Evolutionary conservation across 2,888 invertebrate species (phyloP).

Genomic region (Phrixothrix hirtus): DNA sequence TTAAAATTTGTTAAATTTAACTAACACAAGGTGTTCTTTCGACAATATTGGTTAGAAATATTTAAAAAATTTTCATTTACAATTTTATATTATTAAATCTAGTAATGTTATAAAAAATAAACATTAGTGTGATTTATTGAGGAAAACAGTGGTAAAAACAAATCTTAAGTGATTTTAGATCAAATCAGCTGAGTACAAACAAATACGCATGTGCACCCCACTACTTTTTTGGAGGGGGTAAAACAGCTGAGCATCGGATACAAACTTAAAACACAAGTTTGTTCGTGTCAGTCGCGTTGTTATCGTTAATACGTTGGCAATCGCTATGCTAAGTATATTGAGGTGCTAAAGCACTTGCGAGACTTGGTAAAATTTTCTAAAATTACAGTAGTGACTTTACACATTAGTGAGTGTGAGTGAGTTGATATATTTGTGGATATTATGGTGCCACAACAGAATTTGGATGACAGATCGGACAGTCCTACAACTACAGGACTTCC

Average conservation of each 20-base stretch:
- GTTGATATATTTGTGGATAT: slow-evolving; percentile 42
- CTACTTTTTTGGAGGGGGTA: slow-evolving; percentile 41
- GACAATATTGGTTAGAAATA: not conserved
- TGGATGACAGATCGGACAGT: slow-evolving; percentile 54
- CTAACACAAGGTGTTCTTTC: too few relatives aligned
- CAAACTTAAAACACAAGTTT: slow-evolving; percentile 57
- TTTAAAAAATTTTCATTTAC: slow-evolving; percentile 5
- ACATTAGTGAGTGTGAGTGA: slow-evolving; percentile 21
- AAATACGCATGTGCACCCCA: slow-evolving; percentile 31
- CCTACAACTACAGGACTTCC: slow-evolving; percentile 66
- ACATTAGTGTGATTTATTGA: too few relatives aligned
- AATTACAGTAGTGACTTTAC: slow-evolving; percentile 27
- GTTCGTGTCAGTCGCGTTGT: slow-evolving; percentile 63
- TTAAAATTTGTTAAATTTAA: too few relatives aligned
- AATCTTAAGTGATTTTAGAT: too few relatives aligned
- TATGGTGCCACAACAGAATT: slow-evolving; percentile 75
- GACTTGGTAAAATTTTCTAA: slow-evolving; percentile 46
- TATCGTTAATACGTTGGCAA: slow-evolving; percentile 54
- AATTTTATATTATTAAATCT: too few relatives aligned
- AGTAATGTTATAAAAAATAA: too few relatives aligned
- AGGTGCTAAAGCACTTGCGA: slow-evolving; percentile 49
- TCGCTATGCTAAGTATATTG: slow-evolving; percentile 49
- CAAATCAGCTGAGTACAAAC: slow-evolving; percentile 46
- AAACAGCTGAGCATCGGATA: slow-evolving; percentile 56
- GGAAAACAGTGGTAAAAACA: too few relatives aligned